Conservation (phyloP, 2,113 vertebrate genomes). For the Salvator merianae region DNA sequence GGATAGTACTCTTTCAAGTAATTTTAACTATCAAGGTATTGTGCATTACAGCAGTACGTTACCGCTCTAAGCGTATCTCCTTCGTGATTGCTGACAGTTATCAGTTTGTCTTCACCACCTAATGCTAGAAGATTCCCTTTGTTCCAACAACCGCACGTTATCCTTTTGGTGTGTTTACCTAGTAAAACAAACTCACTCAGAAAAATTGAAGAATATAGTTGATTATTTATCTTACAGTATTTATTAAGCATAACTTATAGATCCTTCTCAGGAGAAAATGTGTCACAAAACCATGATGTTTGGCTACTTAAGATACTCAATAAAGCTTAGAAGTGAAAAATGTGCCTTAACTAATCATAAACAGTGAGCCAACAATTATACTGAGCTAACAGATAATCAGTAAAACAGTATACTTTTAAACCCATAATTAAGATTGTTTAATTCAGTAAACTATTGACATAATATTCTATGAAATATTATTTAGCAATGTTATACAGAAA, state of each 20-base stretch:
- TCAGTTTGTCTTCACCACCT: constrained; percentile 91
- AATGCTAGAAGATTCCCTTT: constrained; percentile 91
- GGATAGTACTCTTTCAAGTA: not conserved
- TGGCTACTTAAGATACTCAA: not conserved
- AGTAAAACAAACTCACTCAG: constrained; percentile 52
- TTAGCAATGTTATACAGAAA: not conserved
- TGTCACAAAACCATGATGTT: not conserved
- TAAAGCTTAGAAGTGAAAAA: not conserved
- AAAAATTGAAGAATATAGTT: not conserved
- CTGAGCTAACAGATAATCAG: not conserved
- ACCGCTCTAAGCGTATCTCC: constrained; percentile 96
- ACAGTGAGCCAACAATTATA: not conserved
- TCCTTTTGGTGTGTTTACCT: constrained; percentile 95
- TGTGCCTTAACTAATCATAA: not conserved
- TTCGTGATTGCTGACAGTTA: constrained; percentile 94
- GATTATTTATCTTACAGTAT: too few relatives aligned
- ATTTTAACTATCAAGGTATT: not conserved
- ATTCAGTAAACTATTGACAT: too few relatives aligned
- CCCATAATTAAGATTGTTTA: too few relatives aligned
- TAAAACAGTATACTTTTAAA: not conserved
- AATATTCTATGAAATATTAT: not conserved
- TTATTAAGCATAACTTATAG: too few relatives aligned
- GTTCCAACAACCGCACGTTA: constrained; percentile 97
- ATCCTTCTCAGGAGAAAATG: too few relatives aligned
- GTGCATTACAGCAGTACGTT: constrained; percentile 36